Conservation (phyloP, 2,113 vertebrate species). For the Pseudorasbora parva region DNA sequence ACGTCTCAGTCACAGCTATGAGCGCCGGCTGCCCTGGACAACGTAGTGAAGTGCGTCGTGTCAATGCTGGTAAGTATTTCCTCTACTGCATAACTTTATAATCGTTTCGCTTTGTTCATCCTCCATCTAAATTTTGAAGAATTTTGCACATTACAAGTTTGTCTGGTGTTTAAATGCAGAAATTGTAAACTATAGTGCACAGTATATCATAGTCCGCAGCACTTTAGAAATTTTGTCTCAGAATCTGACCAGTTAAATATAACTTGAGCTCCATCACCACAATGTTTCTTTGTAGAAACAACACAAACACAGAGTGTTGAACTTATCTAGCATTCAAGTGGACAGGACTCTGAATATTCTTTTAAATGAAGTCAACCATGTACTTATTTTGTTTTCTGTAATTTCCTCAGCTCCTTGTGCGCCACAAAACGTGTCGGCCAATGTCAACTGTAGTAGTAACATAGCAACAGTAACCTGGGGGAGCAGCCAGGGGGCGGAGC, state of each 20-base stretch:
- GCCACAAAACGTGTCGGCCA: constrained; percentile 35
- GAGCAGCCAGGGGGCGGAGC: constrained; percentile 31
- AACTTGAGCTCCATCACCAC: neutral
- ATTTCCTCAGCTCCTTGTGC: constrained; percentile 45
- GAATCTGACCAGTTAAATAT: neutral
- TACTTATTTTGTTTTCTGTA: constrained; percentile 6
- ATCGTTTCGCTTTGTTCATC: neutral
- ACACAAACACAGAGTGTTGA: neutral
- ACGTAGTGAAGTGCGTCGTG: constrained; percentile 21
- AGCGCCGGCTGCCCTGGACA: constrained; percentile 45
- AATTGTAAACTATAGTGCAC: neutral
- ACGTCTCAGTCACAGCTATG: constrained; percentile 50
- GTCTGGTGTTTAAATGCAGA: neutral
- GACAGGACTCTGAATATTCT: neutral
- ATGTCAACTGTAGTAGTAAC: constrained; percentile 45
- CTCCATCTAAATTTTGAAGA: too few relatives aligned
- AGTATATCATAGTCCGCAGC: neutral
- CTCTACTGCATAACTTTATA: neutral
- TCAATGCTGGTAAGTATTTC: constrained; percentile 44
- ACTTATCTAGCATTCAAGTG: neutral
- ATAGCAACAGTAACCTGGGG: constrained; percentile 46
- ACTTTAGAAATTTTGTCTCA: neutral
- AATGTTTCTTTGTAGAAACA: too few relatives aligned
- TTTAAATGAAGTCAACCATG: neutral
- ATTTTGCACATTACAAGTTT: neutral